These are phyloP conservation scores for Acrossocheilus fasciatus DNA, from an alignment of 2,797 vertebrate species.

Conservation along the genomic window DNA sequence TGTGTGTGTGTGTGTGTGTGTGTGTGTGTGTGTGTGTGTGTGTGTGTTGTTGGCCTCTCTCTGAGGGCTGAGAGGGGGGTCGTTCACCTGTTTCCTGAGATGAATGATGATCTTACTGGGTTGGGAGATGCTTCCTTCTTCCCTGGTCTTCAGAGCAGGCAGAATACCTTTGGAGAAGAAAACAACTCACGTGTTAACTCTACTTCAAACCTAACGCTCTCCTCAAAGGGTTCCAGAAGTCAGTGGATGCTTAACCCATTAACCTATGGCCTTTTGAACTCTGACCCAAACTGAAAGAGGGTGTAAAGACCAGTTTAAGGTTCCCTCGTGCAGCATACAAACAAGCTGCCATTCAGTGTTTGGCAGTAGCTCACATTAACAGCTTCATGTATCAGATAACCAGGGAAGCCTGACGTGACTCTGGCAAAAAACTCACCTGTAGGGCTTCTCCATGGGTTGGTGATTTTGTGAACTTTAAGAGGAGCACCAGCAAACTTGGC, in stretches of 20 bases:
- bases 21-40: not conserved
- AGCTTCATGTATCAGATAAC: not conserved
- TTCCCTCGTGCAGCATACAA: not conserved
- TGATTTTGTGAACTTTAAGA: constrained; percentile 81
- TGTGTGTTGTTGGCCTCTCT: not conserved
- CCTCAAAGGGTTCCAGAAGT: not conserved
- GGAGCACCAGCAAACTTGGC: constrained; percentile 85
- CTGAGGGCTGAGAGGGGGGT: not conserved
- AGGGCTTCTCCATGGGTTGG: constrained; percentile 84
- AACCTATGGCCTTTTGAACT: constrained; percentile 42
- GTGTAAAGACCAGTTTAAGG: constrained; percentile 4
- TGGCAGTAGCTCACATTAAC: not conserved
- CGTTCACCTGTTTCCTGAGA: constrained; percentile 84
- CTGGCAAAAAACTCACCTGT: constrained; percentile 71
- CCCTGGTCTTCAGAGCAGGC: constrained; percentile 76
- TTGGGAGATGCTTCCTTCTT: constrained; percentile 78
- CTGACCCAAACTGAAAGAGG: constrained; percentile 27
- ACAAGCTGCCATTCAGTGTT: constrained; percentile 10
- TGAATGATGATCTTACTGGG: constrained; percentile 83
- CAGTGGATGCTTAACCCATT: constrained; percentile 40
- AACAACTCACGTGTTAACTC: not conserved
- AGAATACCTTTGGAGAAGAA: constrained; percentile 70
- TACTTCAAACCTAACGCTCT: not conserved
- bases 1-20: not conserved
- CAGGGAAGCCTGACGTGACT: not conserved